Percentiles rank a stretch among this genome's conserved stretches.
Evolutionary conservation across 2,113 vertebrate genomes (phyloP).

Genomic region (Hemicordylus capensis): DNA sequence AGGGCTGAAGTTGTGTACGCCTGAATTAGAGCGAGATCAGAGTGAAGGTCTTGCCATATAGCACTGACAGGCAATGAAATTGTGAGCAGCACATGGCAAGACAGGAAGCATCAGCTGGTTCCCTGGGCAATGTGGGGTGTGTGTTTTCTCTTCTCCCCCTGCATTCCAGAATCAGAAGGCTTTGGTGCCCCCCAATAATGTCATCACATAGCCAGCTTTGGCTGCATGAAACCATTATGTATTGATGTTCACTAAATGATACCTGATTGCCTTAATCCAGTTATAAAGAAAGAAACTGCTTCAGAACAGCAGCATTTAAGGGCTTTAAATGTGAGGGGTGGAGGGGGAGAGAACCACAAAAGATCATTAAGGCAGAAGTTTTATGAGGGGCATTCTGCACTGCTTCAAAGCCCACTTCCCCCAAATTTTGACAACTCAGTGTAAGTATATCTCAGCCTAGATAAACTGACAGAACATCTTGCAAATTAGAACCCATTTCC

Average conservation of each 20-base stretch:
- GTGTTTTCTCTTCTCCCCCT: neutral
- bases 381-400: neutral
- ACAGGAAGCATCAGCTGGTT: no score
- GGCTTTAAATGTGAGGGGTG: neutral
- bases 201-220: neutral
- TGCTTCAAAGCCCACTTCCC: neutral
- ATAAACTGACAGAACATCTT: conserved; percentile 5
- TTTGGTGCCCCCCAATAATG: neutral
- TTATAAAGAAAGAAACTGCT: neutral
- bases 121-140: no score
- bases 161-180: neutral
- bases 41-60: neutral
- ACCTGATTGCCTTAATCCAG: neutral
- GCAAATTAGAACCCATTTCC: neutral
- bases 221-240: neutral
- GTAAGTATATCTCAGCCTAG: neutral
- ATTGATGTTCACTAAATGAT: neutral
- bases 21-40: neutral
- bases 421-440: neutral
- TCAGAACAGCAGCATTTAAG: neutral
- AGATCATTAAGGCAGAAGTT: neutral
- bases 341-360: neutral
- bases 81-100: neutral
- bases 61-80: neutral
- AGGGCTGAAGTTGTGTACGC: no score